A percentile compares a stretch with the other conserved stretches of the same genome.
Conservation (phyloP, 1,140 invertebrate species). For the Sminthurinus signatus region DNA sequence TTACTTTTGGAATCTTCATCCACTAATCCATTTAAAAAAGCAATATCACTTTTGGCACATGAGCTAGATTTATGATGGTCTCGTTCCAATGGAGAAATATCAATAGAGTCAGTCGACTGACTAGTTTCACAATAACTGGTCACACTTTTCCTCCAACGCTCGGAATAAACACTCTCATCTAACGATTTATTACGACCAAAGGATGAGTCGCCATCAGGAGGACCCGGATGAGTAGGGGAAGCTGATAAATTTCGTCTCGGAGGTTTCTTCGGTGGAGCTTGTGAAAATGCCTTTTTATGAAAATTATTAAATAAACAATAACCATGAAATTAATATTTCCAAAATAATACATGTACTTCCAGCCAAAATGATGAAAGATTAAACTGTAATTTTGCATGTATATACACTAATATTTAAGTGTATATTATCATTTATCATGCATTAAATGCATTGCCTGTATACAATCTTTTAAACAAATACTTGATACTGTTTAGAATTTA, state of each 20-base stretch:
- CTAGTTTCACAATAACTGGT: slow-evolving; percentile 36
- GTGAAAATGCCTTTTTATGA: no score
- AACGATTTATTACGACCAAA: slow-evolving; percentile 38
- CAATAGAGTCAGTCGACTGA: slow-evolving; percentile 39
- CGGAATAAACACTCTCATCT: slow-evolving; percentile 37
- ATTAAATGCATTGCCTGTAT: no score
- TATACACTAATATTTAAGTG: no score
- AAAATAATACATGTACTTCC: no score
- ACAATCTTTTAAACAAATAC: no score
- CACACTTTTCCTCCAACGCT: slow-evolving; percentile 36
- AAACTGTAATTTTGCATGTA: no score
- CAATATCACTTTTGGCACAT: slow-evolving; percentile 36
- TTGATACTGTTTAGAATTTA: no score
- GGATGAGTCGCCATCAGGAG: slow-evolving; percentile 48
- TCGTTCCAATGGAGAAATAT: slow-evolving; percentile 29
- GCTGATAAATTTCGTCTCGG: slow-evolving; percentile 74
- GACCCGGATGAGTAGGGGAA: slow-evolving; percentile 63
- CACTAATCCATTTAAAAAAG: slow-evolving; percentile 35
- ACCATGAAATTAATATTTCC: no score
- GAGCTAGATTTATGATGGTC: slow-evolving; percentile 30
- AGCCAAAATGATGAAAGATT: no score
- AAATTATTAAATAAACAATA: no score
- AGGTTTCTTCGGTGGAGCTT: slow-evolving; percentile 80
- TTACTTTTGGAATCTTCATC: slow-evolving; percentile 21
- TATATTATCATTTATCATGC: no score